These are phyloP conservation scores for Helogale parvula DNA, from an alignment of 2,113 vertebrate species.

Conservation along the genomic window DNA sequence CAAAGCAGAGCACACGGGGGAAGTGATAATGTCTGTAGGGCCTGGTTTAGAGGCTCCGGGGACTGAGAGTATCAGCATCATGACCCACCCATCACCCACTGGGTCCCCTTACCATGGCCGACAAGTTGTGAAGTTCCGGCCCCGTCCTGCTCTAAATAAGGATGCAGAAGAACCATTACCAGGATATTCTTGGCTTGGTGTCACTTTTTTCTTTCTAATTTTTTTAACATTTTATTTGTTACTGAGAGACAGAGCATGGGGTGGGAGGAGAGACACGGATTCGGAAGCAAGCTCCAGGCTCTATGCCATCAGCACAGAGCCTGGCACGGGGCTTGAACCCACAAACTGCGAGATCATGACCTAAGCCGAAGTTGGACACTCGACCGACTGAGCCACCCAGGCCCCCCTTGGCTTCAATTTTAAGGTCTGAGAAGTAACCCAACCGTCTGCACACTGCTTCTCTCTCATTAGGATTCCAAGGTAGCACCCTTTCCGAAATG, in stretches of 20 bases:
- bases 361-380: too few species aligned
- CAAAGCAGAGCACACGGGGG: not conserved
- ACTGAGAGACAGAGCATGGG: too few species aligned
- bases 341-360: too few species aligned
- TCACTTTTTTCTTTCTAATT: not conserved
- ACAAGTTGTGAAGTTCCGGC: not conserved
- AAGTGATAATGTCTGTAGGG: not conserved
- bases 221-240: too few species aligned
- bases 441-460: not conserved
- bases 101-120: not conserved
- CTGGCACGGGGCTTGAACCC: too few species aligned
- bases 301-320: too few species aligned
- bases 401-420: not conserved
- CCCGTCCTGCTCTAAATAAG: not conserved
- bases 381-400: too few species aligned
- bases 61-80: not conserved
- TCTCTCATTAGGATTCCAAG: conserved; percentile 30
- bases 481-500: not conserved
- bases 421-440: not conserved
- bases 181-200: not conserved
- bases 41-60: not conserved
- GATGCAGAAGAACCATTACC: not conserved
- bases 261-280: too few species aligned
- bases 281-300: too few species aligned
- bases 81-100: not conserved